phyloP scores from a whole-genome alignment of 2,113 vertebrate species.

The Pungitius pungitius region DNA sequence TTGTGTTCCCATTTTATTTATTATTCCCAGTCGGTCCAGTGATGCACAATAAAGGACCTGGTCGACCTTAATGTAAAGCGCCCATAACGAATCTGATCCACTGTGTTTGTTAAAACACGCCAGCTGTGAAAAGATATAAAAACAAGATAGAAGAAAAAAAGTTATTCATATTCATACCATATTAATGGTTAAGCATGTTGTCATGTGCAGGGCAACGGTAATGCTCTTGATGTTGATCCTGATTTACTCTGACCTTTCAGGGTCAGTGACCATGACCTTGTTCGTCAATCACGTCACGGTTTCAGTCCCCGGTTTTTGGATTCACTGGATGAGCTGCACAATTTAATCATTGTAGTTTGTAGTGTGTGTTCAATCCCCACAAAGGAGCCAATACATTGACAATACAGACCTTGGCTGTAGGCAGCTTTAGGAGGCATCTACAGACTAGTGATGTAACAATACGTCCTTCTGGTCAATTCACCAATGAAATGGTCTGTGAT shows the following conservation, averaged over 20 bases:
- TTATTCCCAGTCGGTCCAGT: too few species aligned
- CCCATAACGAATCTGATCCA: neutral
- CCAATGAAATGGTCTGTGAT: neutral
- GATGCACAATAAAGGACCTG: too few species aligned
- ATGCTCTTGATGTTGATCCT: constrained; percentile 35
- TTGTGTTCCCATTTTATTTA: too few species aligned
- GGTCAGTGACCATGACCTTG: constrained; percentile 56
- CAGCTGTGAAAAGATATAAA: neutral
- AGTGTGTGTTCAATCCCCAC: neutral
- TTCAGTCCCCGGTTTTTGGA: neutral
- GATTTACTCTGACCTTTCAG: constrained; percentile 39
- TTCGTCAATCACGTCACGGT: constrained; percentile 35
- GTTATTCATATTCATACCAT: neutral
- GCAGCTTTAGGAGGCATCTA: neutral
- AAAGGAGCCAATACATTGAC: neutral
- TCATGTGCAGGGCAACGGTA: neutral
- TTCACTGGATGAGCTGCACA: neutral
- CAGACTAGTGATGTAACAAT: neutral
- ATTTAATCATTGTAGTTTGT: neutral
- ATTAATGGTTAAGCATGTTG: neutral
- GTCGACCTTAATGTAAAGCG: neutral
- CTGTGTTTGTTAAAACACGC: neutral
- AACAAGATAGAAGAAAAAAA: neutral
- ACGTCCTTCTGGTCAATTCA: neutral
- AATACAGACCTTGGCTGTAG: neutral